Evolutionary conservation across 2,888 invertebrate genomes (phyloP), one percentile per base, ranked within the genome.

Genomic region (Cataglyphis cursor): DNA sequence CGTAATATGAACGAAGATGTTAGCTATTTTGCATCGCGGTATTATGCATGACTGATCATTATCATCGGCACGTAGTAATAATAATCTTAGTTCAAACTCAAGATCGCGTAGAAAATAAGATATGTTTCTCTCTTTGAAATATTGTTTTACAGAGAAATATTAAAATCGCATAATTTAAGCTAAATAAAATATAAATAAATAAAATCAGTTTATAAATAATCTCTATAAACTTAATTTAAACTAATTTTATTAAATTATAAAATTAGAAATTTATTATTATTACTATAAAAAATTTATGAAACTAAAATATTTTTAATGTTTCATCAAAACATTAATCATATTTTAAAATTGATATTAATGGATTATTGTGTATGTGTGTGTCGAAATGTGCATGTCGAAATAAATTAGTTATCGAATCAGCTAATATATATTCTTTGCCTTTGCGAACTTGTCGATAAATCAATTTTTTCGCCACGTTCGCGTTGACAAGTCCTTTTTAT

Each of bases 21-120:
- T 35, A 35, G 6, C 21, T 48, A 35, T 48, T 64, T 64, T 64
- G 48, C 24, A 44, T 62, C 31, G 31, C 35, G 64, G 31, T 21
- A 61, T 62, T 48, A 8, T n/a, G 48, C n/a, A 74, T 48, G 64
- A 62, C 12, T 18, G 64, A 62, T 75, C 10, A 75, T 21, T 31
- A 21, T 5, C n/a, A 31, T 5, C n/a, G 44, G 9, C 61, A 61
- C 61, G 41, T 62, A 15, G 21, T 62, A 74, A 74, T 44, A 62
- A 74, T n/a, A 31, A 62, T 28, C 44, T 62, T n/a, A 10, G 1
- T 51, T 51, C 31, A 62, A 74, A 9, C 41, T n/a, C 15, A 21
- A 74, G 44, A 62, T 28, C 8, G 61, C 1, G 9, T 31, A 21
- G 18, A 18, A 62, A 57, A 61, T 59, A 61, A 73, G 41, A 74